Evolutionary conservation across 2,888 invertebrate genomes (phyloP), one percentile per base, ranked within the genome.

Genomic region (Chalcis sispes): DNA sequence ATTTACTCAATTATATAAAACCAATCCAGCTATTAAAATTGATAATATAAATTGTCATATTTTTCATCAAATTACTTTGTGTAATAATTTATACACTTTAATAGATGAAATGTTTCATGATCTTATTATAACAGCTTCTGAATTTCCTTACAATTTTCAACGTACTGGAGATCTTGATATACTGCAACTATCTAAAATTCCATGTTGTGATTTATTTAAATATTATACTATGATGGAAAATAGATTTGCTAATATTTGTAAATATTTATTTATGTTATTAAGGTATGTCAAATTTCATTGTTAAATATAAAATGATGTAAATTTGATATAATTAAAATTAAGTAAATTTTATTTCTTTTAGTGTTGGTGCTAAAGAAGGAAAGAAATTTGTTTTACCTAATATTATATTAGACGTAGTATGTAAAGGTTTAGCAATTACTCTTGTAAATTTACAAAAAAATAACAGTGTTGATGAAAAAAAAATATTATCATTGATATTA

Each of bases 201-300:
- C 83, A 0, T 78, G 84, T 18, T 80, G 82, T 10, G 81, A 86
- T 77, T 72, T 85, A n/a, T 72, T 85, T 18, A 80, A 85, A 52
- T 85, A 84, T 71, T 88, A 86, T 56, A 76, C 76, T 0, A 73
- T 59, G 1, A 80, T 85, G 2, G 82, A 84, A 76, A 81, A 77
- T 69, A 83, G 88, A 81, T 86, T 88, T 72, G 65, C 62, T 2
- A 88, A 88, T 79, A 75, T 88, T 1, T 87, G 87, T 73, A 62
- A 76, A 40, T 87, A 84, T 72, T 81, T 88, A 7, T 83, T 84
- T 15, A 82, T 83, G 13, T 84, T 81, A 66, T 62, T 82, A 7
- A 80, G 69, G 82, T 82, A 75, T 73, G 46, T n/a, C 64, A 61
- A 29, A 42, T 48, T 42, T 58, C 2, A 48, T 0, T n/a, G 10